Base-by-base conservation (phyloP, 2,113 vertebrate species). In the Dissostichus mawsoni region DNA sequence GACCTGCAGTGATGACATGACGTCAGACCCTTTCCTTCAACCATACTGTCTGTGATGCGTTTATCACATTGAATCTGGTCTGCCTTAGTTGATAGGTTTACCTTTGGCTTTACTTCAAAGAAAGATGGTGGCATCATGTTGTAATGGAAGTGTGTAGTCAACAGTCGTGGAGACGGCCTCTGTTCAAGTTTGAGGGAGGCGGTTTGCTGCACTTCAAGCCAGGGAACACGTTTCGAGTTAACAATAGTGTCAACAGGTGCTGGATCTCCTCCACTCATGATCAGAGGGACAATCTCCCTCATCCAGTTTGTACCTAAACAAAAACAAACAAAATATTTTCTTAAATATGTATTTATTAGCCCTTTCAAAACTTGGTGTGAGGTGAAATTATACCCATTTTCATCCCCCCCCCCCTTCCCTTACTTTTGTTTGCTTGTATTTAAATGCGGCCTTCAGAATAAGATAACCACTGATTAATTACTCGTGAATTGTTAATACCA, bases 141-240 rank as follows among this genome's bases (percentile, higher is more conserved):
- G 44, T 92, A 82, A 2, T 85, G 81, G 74, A 85, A 92, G 86
- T 96, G 95, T 4, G 93, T 93, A 0, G 92, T 3, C 14, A 95
- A 89, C 2, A 88, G 20, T 7, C 94, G 94, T 1, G 94, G 95
- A 8, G 95, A 95, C 0, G 92, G 87, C 62, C 92, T 89, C 25
- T 93, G 33, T 4, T 94, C 93, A 5, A 96, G 76, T 44, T 90
- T 90, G 1, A 95, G 85, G 1, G 1, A 0, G 0, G 8, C 16
- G 10, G 87, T 74, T 2, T 65, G 67, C 0, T n/a, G 11, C n/a
- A 85, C 88, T 81, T 96, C 95, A 76, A 96, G 59, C 93, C 94
- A 95, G 20, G 95, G 95, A 23, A 92, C 91, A 9, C 95, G 87
- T 51, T 93, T 88, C 94, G 94, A 95, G 89, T 93, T 95, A 4